Evolutionary conservation across 2,113 vertebrate genomes (phyloP).

Genomic region (Nyctereutes procyonoides): DNA sequence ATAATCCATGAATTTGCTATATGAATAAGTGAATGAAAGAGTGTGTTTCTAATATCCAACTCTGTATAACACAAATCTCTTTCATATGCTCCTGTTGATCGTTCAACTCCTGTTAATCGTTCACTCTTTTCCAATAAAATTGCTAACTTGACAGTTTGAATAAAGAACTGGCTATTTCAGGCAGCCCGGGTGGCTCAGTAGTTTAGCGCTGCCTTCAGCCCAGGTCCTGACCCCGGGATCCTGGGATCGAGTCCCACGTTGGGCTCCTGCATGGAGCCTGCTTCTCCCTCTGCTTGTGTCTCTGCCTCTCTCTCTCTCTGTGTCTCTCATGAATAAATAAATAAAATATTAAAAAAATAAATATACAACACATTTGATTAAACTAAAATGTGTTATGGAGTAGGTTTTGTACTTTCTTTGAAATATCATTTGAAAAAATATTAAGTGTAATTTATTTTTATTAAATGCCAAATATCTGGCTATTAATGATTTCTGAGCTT

Average conservation of each 20-base stretch:
- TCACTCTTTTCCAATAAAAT: slow-evolving; percentile 26
- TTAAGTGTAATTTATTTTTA: background rate
- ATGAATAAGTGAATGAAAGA: background rate
- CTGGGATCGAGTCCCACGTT: background rate
- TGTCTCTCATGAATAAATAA: background rate
- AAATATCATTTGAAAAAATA: slow-evolving; percentile 30
- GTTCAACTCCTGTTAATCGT: background rate
- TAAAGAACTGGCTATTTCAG: slow-evolving; percentile 14
- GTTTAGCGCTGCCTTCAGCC: background rate
- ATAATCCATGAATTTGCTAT: background rate
- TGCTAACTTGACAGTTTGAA: background rate
- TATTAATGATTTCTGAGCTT: slow-evolving; percentile 6
- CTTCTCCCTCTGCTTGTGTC: background rate
- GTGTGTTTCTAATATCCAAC: background rate
- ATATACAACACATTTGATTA: background rate
- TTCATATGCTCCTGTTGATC: background rate
- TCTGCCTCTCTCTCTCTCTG: background rate
- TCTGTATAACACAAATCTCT: background rate
- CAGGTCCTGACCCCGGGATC: background rate
- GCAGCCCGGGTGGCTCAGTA: background rate
- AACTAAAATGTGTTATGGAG: background rate
- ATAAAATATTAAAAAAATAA: background rate
- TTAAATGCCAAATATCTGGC: background rate
- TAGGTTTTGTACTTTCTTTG: background rate
- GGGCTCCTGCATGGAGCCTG: background rate